Percentiles rank a stretch among this genome's conserved stretches.
These are phyloP conservation scores for Zaprionus lachaisei DNA, from an alignment of 1,140 invertebrate species.

Conservation along the genomic window DNA sequence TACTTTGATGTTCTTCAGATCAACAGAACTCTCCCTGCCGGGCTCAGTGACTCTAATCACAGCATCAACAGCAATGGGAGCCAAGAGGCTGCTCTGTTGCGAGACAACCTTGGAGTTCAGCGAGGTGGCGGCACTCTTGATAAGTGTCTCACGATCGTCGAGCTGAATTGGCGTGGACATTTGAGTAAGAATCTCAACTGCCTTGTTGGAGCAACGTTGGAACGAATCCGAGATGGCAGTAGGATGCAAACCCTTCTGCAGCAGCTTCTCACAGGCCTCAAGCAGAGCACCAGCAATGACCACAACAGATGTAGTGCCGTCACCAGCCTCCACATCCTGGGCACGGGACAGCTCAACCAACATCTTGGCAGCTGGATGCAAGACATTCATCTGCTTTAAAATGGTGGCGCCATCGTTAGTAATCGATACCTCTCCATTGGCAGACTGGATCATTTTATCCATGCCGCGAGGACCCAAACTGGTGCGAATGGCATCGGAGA, in stretches of 20 bases:
- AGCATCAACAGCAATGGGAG: conserved; percentile 98
- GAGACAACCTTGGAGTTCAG: conserved; percentile 99
- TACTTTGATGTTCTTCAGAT: conserved; percentile 96
- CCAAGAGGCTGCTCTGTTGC: conserved; percentile 97
- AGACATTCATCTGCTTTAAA: conserved; percentile 99
- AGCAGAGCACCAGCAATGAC: conserved; percentile 97
- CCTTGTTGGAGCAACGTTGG: conserved; percentile 94
- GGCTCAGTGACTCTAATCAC: conserved; percentile 93
- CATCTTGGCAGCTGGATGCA: conserved; percentile 99
- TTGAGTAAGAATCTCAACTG: conserved; percentile 93
- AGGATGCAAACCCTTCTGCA: conserved; percentile 98
- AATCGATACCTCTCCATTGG: conserved; percentile 99
- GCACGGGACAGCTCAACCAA: conserved; percentile 99
- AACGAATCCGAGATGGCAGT: conserved; percentile 99
- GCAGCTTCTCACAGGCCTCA: conserved; percentile 96
- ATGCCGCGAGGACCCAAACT: conserved; percentile 99
- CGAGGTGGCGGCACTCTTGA: conserved; percentile 98
- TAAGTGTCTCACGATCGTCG: conserved; percentile 93
- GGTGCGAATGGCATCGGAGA: conserved; percentile 99
- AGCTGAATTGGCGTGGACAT: conserved; percentile 96
- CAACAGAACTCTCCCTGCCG: conserved; percentile 87
- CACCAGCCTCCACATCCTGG: conserved; percentile 99
- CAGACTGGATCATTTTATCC: conserved; percentile 99
- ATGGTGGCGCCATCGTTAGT: conserved; percentile 99
- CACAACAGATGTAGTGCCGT: conserved; percentile 99